Evolutionary conservation across 2,888 invertebrate genomes (phyloP).

Genomic region (Hecatera dysodea): DNA sequence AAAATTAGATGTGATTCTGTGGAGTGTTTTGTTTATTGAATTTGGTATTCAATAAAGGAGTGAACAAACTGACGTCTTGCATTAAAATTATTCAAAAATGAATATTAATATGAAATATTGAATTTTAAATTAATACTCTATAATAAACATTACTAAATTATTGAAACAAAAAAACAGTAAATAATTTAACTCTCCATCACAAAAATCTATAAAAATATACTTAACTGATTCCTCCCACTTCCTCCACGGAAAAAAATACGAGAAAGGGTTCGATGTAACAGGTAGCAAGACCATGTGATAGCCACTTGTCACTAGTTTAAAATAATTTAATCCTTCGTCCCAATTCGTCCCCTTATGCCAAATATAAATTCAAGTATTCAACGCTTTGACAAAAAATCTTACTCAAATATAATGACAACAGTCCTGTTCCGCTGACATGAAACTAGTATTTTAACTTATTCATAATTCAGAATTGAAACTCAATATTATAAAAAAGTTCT

Average conservation of each 20-base stretch:
- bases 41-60: conserved; percentile 19
- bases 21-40: conserved; percentile 40
- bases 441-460: conserved; percentile 18
- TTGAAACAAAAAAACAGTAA: background rate
- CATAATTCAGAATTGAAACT: conserved; percentile 52
- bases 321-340: background rate
- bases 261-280: conserved; percentile 2
- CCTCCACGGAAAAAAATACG: background rate
- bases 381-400: conserved; percentile 25
- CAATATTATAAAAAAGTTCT: conserved; percentile 51
- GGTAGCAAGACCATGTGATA: background rate
- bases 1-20: conserved; percentile 39
- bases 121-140: background rate
- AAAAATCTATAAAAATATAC: background rate
- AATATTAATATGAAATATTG: background rate
- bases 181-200: background rate
- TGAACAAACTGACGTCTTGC: background rate
- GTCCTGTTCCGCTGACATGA: conserved; percentile 7
- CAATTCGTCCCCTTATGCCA: conserved; percentile 1
- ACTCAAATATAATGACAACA: conserved; percentile 13
- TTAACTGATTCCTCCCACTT: background rate
- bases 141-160: background rate
- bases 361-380: background rate
- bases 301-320: background rate
- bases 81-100: background rate